These are phyloP conservation scores for Drosophila insularis DNA, from an alignment of 1,140 invertebrate genomes.

Conservation along the genomic window DNA sequence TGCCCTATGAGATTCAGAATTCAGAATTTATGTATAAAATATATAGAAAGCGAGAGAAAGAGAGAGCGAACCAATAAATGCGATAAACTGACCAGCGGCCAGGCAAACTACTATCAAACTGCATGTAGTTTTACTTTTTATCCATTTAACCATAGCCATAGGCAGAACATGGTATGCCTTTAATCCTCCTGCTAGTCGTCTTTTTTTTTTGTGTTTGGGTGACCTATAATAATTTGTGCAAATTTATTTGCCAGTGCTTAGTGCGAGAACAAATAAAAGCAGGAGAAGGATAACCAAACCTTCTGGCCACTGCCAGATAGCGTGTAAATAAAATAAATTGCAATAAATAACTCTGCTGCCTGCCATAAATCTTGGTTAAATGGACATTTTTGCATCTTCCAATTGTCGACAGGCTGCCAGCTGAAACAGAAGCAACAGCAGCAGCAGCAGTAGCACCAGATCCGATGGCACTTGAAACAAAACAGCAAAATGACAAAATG, in stretches of 20 bases:
- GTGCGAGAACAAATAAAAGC: conserved; percentile 18
- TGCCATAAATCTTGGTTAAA: conserved; percentile 80
- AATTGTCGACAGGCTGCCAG: conserved; percentile 57
- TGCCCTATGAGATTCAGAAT: conserved; percentile 47
- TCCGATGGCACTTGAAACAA: conserved; percentile 62
- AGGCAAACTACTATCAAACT: conserved; percentile 13
- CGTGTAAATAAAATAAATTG: conserved; percentile 81
- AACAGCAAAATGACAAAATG: conserved; percentile 70
- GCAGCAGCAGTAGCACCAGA: conserved; percentile 4
- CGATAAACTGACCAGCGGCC: conserved; percentile 65
- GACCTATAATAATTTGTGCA: conserved; percentile 76
- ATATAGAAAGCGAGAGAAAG: conserved; percentile 48
- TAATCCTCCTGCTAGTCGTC: neutral
- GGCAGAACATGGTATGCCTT: conserved; percentile 30
- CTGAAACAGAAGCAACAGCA: conserved; percentile 9
- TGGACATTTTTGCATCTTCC: conserved; percentile 81
- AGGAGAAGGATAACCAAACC: conserved; percentile 11
- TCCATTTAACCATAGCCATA: conserved; percentile 43
- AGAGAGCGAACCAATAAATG: conserved; percentile 62
- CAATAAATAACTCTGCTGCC: conserved; percentile 75
- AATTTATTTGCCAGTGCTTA: conserved; percentile 78
- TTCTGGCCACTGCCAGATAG: conserved; percentile 74
- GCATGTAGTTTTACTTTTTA: conserved; percentile 26
- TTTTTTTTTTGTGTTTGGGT: conserved; percentile 19
- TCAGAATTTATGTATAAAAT: conserved; percentile 71